Base-by-base conservation (phyloP, 2,797 vertebrate species). In the Danionella dracula region DNA sequence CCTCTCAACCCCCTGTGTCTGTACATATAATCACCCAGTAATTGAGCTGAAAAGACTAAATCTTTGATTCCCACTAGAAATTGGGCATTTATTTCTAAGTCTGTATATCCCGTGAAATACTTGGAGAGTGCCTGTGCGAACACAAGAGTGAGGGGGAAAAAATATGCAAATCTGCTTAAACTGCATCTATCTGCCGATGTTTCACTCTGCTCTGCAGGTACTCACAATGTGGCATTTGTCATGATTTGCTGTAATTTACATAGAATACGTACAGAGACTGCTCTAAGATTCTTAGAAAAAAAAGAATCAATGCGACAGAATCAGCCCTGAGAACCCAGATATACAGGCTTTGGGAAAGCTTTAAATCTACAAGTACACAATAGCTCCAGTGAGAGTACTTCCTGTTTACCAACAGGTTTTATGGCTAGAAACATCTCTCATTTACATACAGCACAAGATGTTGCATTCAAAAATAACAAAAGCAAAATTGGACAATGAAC, bases 41-140 rank as follows among this genome's bases (percentile, higher is more conserved):
- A 83, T 74, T 82, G 84, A 84, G 84, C 77, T 76, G 68, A 80
- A 84, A 74, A 38, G 71, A 78, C 81, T 81, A 83, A 84, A 79
- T 79, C 72, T 68, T 64, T 21, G 60, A 79, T 74, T 69, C 76
- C 81, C 81, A 62, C 50, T 81, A 82, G 80, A 78, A 83, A 72
- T 55, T 16, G 76, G 78, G 71, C 81, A 79, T 77, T 81, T 80
- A 78, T 68, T 72, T 74, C 71, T 4, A 68, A 71, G 71, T 77
- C 72, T 71, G 51, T 29, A 21, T 40, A 72, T 71, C 73, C 74
- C 57, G 37, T 2, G 60, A 32, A 72, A 77, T 77, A 59, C 61
- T 34, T 61, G 51, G 66, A 79, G 70, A 72, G 55, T 32, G 53
- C 74, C 71, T 65, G 58, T 49, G 50, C 17, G 41, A 64, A 51